Evolutionary conservation across 23 tunicate species (phyloP).

Genomic region (Clavelina lepadiformis): DNA sequence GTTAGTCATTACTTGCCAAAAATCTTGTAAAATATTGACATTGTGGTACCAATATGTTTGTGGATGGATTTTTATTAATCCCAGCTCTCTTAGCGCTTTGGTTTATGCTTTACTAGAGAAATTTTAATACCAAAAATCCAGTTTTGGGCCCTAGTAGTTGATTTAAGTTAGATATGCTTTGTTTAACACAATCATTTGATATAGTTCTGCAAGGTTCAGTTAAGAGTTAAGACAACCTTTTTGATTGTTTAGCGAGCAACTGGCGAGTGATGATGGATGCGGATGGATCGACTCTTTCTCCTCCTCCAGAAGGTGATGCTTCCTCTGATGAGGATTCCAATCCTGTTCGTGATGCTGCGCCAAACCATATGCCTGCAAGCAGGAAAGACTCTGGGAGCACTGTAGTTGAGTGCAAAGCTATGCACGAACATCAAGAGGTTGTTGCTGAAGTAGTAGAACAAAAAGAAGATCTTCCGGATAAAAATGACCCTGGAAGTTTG

Average conservation of each 20-base stretch:
- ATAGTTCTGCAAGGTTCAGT: neutral
- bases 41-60: no score
- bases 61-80: no score
- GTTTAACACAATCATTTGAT: no score
- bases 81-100: no score
- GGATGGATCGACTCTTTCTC: slow-evolving; percentile 39
- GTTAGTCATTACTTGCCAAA: no score
- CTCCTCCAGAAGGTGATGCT: slow-evolving; percentile 46
- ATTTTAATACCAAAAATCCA: no score
- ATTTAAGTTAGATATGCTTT: neutral
- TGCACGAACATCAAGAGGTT: neutral
- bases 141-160: no score
- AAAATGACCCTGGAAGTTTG: neutral
- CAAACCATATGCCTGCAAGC: slow-evolving; percentile 32
- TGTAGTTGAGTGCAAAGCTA: slow-evolving; percentile 64
- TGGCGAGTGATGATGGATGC: slow-evolving; percentile 94
- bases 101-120: no score
- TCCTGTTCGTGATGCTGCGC: slow-evolving; percentile 1
- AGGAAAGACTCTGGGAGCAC: slow-evolving; percentile 92
- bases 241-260: slow-evolving; percentile 57
- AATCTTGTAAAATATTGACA: no score
- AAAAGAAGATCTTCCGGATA: neutral
- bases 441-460: neutral
- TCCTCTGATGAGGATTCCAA: slow-evolving; percentile 19
- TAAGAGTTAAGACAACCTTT: neutral